Percentiles rank a stretch among this genome's conserved stretches.
These are phyloP conservation scores for Lasioglossum leucozonium DNA, from an alignment of 2,888 invertebrate species.

Conservation along the genomic window DNA sequence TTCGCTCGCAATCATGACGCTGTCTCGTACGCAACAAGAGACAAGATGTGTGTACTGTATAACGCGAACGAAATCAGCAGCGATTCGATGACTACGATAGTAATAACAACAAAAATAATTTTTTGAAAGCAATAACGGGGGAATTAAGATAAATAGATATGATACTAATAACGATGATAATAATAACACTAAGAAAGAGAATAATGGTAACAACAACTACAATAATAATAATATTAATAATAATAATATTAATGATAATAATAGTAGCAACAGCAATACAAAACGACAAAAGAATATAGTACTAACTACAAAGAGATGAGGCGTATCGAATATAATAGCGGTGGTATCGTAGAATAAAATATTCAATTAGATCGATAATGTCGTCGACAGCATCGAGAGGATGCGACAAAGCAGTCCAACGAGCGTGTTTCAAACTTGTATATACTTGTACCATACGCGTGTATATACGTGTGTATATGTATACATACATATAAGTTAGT, in stretches of 20 bases:
- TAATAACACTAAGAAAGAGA: not conserved
- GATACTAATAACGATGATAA: not conserved
- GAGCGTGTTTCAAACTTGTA: not conserved
- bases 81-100: not conserved
- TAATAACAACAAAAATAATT: not conserved
- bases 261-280: not conserved
- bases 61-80: not conserved
- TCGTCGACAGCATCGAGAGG: not conserved
- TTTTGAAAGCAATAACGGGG: not conserved
- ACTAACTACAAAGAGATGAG: not conserved
- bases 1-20: not conserved
- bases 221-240: not conserved
- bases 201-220: not conserved
- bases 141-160: not conserved
- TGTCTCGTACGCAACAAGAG: slow-evolving; percentile 27
- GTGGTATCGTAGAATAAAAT: not conserved
- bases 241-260: not conserved
- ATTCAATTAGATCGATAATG: not conserved
- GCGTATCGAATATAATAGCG: not conserved
- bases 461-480: not conserved
- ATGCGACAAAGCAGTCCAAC: not conserved
- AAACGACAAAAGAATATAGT: not conserved
- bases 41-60: slow-evolving; percentile 44
- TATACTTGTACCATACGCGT: not conserved
- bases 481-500: not conserved